Evolutionary conservation across 92 coral and sea anemone species (phyloP).

Genomic region (Porites divaricata): DNA sequence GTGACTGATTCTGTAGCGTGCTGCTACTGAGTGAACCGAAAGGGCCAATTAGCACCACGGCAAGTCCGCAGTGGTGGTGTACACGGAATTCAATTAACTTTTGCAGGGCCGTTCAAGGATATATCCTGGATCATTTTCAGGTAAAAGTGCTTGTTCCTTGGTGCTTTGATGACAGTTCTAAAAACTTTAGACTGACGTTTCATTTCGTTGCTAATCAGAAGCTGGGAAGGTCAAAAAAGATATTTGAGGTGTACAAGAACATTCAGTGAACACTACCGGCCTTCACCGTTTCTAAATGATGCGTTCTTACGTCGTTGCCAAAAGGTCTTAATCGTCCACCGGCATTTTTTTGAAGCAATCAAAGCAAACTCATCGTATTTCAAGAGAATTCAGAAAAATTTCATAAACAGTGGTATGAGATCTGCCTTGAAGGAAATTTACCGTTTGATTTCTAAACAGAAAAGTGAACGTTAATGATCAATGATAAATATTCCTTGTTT

Average conservation of each 20-base stretch:
- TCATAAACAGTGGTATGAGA: neutral
- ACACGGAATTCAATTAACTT: neutral
- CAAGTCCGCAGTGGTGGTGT: neutral
- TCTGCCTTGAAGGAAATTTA: neutral
- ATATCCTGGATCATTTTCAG: constrained; percentile 14
- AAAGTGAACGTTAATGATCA: too few species aligned
- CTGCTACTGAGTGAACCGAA: neutral
- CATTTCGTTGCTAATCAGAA: neutral
- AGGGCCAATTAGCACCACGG: constrained; percentile 6
- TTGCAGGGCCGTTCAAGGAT: neutral
- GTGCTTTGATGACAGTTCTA: constrained; percentile 4
- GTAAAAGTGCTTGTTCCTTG: constrained; percentile 2
- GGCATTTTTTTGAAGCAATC: too few species aligned
- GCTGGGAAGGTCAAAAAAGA: neutral
- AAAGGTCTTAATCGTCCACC: neutral
- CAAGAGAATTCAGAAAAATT: neutral
- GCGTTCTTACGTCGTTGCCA: neutral
- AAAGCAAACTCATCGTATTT: neutral
- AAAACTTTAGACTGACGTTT: neutral
- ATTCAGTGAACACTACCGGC: neutral
- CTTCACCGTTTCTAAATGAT: neutral
- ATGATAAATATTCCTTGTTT: constrained; percentile 3
- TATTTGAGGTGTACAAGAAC: neutral
- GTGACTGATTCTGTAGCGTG: constrained; percentile 19
- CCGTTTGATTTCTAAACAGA: constrained; percentile 12